phyloP scores from a whole-genome alignment of 2,888 invertebrate genomes.

The Caenorhabditis sp. region DNA sequence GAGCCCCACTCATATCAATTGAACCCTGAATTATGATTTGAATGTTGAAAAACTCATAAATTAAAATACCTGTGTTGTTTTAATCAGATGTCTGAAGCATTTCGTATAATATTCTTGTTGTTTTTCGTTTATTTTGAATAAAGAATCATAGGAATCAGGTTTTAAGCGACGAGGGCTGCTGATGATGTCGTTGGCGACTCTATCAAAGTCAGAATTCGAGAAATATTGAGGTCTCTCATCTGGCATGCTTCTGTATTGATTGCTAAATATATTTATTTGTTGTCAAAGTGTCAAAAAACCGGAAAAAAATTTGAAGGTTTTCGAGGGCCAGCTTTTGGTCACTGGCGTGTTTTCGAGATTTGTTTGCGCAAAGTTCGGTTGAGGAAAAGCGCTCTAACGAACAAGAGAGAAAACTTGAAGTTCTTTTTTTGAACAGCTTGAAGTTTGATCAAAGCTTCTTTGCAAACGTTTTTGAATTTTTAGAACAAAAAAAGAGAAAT shows the following conservation, averaged over 20 bases:
- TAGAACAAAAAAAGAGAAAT: too few relatives aligned
- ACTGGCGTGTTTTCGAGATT: too few relatives aligned
- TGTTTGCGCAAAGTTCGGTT: too few relatives aligned
- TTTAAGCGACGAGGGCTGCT: constrained; percentile 42
- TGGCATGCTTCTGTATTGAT: background rate
- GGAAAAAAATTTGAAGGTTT: background rate
- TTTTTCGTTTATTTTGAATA: constrained; percentile 64
- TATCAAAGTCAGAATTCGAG: constrained; percentile 58
- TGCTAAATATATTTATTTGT: background rate
- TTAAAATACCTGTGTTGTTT: constrained; percentile 45
- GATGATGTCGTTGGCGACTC: constrained; percentile 54
- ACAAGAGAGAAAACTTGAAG: too few relatives aligned
- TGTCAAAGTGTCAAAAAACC: background rate
- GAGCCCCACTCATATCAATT: constrained; percentile 50
- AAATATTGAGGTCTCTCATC: constrained; percentile 50
- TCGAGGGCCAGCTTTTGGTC: too few relatives aligned
- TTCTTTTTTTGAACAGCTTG: too few relatives aligned
- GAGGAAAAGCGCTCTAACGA: too few relatives aligned
- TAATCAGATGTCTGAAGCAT: constrained; percentile 64
- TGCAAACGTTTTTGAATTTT: too few relatives aligned
- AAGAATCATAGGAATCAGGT: constrained; percentile 25
- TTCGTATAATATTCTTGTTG: constrained; percentile 68
- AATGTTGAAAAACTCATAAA: background rate
- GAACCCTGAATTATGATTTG: constrained; percentile 30
- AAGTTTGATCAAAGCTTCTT: too few relatives aligned